phyloP scores from a whole-genome alignment of 2,113 vertebrate species.

The Zootoca vivipara region DNA sequence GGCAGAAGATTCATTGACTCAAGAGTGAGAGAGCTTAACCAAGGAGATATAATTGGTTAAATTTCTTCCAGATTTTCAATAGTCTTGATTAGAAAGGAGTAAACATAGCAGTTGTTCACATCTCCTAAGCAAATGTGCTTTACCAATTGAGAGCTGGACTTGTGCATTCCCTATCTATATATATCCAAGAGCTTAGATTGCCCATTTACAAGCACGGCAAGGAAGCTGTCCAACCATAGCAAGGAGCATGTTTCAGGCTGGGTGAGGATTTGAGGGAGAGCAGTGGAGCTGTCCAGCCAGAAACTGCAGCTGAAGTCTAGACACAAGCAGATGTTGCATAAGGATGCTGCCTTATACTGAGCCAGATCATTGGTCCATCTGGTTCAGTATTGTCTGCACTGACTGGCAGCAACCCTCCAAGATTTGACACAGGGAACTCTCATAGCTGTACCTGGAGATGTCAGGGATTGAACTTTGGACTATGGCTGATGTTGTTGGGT shows the following conservation, averaged over 20 bases:
- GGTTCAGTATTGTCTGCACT: too few relatives aligned
- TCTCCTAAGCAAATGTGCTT: slow-evolving; percentile 37
- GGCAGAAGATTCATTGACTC: slow-evolving; percentile 47
- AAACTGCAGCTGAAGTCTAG: background rate
- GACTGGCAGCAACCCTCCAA: too few relatives aligned
- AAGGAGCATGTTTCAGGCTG: background rate
- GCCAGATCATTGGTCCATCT: too few relatives aligned
- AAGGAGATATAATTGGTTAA: slow-evolving; percentile 12
- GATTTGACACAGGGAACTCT: too few relatives aligned
- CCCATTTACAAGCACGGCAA: too few relatives aligned
- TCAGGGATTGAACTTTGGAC: too few relatives aligned
- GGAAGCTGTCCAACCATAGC: background rate
- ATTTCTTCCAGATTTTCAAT: slow-evolving; percentile 36
- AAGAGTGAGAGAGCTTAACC: slow-evolving; percentile 31
- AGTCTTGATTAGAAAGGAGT: slow-evolving; percentile 54
- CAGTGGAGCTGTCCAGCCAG: background rate
- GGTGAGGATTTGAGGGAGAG: background rate
- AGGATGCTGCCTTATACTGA: background rate
- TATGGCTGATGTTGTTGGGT: too few relatives aligned
- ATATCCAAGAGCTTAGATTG: too few relatives aligned
- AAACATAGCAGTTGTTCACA: slow-evolving; percentile 35
- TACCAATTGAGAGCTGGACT: slow-evolving; percentile 33
- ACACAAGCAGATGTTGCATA: background rate
- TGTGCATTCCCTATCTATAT: background rate
- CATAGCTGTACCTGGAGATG: too few relatives aligned